Evolutionary conservation across 2,113 vertebrate species (phyloP).

Genomic region (Poeciliopsis prolifica): DNA sequence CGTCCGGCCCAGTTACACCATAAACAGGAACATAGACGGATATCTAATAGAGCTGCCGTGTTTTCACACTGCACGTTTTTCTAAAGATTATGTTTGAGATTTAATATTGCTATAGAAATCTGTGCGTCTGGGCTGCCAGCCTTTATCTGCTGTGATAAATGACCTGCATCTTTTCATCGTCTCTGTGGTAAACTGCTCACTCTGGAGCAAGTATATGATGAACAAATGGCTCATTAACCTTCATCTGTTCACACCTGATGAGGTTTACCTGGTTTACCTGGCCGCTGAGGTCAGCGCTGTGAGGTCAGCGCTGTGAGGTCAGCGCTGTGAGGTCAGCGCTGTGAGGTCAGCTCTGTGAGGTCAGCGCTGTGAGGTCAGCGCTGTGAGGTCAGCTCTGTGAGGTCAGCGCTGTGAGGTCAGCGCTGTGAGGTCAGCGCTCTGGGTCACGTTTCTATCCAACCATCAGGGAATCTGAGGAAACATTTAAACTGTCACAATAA

Average conservation of each 20-base stretch:
- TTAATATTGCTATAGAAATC: slow-evolving; percentile 34
- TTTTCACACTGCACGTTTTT: background rate
- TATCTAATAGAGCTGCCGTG: slow-evolving; percentile 6
- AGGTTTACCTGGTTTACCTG: too few relatives aligned
- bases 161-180: slow-evolving; percentile 29
- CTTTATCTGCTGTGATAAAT: slow-evolving; percentile 5
- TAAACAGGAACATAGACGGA: slow-evolving; percentile 18
- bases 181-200: slow-evolving; percentile 5
- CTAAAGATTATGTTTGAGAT: background rate
- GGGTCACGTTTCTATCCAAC: too few relatives aligned
- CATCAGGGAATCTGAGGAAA: too few relatives aligned
- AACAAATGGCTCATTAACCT: background rate
- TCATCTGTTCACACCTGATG: background rate
- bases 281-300: too few relatives aligned
- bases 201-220: background rate
- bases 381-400: too few relatives aligned
- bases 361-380: too few relatives aligned
- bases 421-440: too few relatives aligned
- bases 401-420: too few relatives aligned
- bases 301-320: too few relatives aligned
- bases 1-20: slow-evolving; percentile 32
- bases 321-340: too few relatives aligned
- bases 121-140: slow-evolving; percentile 9
- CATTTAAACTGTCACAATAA: too few relatives aligned
- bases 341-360: too few relatives aligned